Evolutionary conservation across 2,113 vertebrate species (phyloP).

Genomic region (Oreochromis spilurus): DNA sequence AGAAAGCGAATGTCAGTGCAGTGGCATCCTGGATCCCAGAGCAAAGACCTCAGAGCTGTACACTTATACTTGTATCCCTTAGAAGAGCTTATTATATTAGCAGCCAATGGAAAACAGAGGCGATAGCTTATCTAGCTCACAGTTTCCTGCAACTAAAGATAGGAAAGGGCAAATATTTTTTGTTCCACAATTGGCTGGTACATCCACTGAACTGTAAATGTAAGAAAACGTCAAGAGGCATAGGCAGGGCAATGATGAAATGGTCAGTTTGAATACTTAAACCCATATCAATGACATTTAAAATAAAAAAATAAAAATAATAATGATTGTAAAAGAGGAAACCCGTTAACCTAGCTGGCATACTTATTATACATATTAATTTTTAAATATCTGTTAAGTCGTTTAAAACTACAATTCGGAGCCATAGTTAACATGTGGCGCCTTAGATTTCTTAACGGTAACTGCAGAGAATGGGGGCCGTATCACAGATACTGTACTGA

Average conservation of each 20-base stretch:
- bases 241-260: not conserved
- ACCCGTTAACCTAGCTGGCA: not conserved
- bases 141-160: slow-evolving; percentile 49
- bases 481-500: not conserved
- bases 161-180: slow-evolving; percentile 21
- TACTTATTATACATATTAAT: not conserved
- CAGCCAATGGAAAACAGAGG: not conserved
- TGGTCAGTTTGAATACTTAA: not conserved
- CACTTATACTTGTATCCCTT: not conserved
- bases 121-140: not conserved
- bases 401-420: not conserved
- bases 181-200: not conserved
- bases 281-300: not conserved
- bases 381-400: not conserved
- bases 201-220: not conserved
- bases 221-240: not conserved
- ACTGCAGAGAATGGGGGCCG: not conserved
- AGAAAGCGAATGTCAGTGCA: not conserved
- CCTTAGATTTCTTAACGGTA: not conserved
- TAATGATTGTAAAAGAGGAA: not conserved
- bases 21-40: not conserved
- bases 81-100: not conserved
- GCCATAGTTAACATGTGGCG: not conserved
- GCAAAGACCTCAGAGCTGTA: not conserved
- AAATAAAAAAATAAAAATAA: not conserved